Evolutionary conservation across 2,888 invertebrate species (phyloP), one percentile per base, ranked within the genome.

Genomic region (Litoditis marina): DNA sequence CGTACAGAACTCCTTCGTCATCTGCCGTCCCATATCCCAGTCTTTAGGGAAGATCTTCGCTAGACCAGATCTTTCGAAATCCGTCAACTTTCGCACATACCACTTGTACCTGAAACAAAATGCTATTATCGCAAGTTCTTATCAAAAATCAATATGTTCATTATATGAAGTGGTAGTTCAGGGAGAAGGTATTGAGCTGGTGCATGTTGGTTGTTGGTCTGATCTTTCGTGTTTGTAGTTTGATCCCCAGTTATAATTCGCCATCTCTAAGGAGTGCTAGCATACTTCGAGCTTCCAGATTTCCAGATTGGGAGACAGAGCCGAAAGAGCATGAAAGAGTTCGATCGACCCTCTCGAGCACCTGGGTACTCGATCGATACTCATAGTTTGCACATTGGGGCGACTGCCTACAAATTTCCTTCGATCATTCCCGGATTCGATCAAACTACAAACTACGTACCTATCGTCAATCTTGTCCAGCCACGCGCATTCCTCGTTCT

Each of bases 401-500:
- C n/a, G n/a, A n/a, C n/a, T n/a, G n/a, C n/a, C n/a, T n/a, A n/a
- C n/a, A n/a, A n/a, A n/a, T n/a, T n/a, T n/a, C n/a, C n/a, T n/a
- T n/a, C n/a, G n/a, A n/a, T n/a, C n/a, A n/a, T n/a, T n/a, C n/a
- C n/a, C n/a, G n/a, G n/a, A n/a, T n/a, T n/a, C n/a, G n/a, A n/a
- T n/a, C n/a, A n/a, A n/a, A n/a, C n/a, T n/a, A 32, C 34, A 56
- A 44, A 49, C 16, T 19, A 27, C 27, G 1, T 91, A 92, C 54
- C 94, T 88, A 63, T 91, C 90, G 82, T 94, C 94, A 57, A 98
- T 90, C 80, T 92, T 92, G 80, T 94, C 91, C 65, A 99, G 84
- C 96, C 98, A 98, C 1, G 95, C 94, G 51, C 85, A 90, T 84
- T 96, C 95, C 84, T 98, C 94, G 80, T 92, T 92, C 78, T 92